A percentile compares a stretch with the other conserved stretches of the same genome.
Evolutionary conservation across 2,888 invertebrate species (phyloP).

Genomic region (Liopterus haemorrhoidalis): DNA sequence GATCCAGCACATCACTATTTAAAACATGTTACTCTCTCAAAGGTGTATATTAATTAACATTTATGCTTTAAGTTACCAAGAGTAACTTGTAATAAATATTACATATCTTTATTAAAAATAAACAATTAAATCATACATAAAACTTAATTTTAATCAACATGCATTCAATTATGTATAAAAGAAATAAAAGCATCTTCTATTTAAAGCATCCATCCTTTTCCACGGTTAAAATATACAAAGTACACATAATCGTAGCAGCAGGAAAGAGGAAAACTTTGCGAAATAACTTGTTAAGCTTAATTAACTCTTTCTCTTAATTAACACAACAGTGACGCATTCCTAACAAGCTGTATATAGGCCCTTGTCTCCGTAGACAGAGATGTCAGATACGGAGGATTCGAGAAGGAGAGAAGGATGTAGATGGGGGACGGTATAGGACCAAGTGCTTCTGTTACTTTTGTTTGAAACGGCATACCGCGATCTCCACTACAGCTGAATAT

Average conservation of each 20-base stretch:
- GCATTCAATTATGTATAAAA: too few relatives aligned
- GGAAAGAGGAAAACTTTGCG: constrained; percentile 40
- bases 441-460: constrained; percentile 28
- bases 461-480: constrained; percentile 36
- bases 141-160: too few relatives aligned
- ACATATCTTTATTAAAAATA: too few relatives aligned
- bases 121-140: too few relatives aligned
- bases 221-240: constrained; percentile 24
- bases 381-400: constrained; percentile 18
- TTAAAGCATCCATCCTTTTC: too few relatives aligned
- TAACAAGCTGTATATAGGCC: constrained; percentile 38
- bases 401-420: background rate
- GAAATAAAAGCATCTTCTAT: too few relatives aligned
- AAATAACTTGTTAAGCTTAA: constrained; percentile 45
- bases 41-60: too few relatives aligned
- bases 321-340: constrained; percentile 44
- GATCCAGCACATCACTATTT: too few relatives aligned
- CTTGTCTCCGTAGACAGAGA: constrained; percentile 30
- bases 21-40: too few relatives aligned
- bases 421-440: constrained; percentile 7
- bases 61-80: too few relatives aligned
- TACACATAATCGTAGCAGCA: constrained; percentile 17
- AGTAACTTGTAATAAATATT: too few relatives aligned
- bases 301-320: constrained; percentile 46
- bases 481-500: too few relatives aligned